Evolutionary conservation across 1,140 invertebrate species (phyloP).

Genomic region (Caerostris extrusa): DNA sequence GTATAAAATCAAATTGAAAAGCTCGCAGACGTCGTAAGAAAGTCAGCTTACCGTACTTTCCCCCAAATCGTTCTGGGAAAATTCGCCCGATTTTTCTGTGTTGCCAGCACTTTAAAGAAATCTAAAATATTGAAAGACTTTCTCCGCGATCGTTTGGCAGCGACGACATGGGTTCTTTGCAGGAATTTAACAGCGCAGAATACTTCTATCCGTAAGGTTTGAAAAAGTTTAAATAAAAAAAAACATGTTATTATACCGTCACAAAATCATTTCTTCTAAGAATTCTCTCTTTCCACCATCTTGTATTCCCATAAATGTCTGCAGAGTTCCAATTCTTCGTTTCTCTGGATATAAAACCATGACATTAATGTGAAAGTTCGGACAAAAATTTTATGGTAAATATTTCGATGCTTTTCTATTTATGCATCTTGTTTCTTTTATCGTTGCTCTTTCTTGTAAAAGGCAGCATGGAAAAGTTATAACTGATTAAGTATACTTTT

Average conservation of each 20-base stretch:
- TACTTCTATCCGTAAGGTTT: neutral
- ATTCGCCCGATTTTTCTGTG: neutral
- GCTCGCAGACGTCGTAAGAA: neutral
- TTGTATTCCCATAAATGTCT: constrained; percentile 5
- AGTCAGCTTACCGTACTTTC: neutral
- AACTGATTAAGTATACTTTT: neutral
- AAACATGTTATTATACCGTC: constrained; percentile 8
- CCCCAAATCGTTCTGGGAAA: neutral
- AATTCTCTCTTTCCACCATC: neutral
- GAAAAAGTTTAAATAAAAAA: neutral
- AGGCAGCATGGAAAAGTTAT: constrained; percentile 16
- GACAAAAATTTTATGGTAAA: constrained; percentile 32
- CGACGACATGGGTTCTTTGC: neutral
- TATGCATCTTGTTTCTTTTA: neutral
- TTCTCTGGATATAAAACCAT: constrained; percentile 26
- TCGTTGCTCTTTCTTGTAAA: neutral
- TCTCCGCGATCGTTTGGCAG: neutral
- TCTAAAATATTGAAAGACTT: neutral
- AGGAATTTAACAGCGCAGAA: neutral
- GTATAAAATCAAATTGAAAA: neutral
- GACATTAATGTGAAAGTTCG: constrained; percentile 16
- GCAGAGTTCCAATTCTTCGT: neutral
- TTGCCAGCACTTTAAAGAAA: neutral
- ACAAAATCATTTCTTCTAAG: neutral
- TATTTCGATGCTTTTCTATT: neutral